Evolutionary conservation across 2,888 invertebrate species (phyloP), one percentile per base, ranked within the genome.

Genomic region (Plemyria rubiginata): DNA sequence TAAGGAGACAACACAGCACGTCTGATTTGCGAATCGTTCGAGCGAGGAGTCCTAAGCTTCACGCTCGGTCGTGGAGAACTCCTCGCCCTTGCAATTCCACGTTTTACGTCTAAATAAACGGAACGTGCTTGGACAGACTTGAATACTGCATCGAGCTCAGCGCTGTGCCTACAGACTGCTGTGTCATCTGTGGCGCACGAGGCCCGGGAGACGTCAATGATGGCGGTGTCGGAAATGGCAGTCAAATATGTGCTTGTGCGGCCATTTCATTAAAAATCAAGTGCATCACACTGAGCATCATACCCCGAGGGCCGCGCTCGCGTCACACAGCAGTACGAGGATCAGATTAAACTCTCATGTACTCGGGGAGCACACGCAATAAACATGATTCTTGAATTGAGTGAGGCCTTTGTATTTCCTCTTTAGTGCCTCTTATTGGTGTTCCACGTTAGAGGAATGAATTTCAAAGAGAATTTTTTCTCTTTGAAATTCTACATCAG

Each of bases 81-180:
- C 67, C 70, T 68, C 61, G 64, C 61, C 64, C 72, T 67, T 65
- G 67, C 60, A 54, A 74, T 74, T 69, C 62, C 63, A 56, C 62
- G 65, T 61, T 71, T 67, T 51, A 67, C 59, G 63, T 66, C 54
- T 65, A 70, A 70, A 73, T 73, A 75, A 74, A 74, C 68, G 45
- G 54, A 48, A 68, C 67, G 60, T 66, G 63, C 60, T 45, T 38
- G 16, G 54, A 51, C 57, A 62, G 32, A 52, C 54, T 7, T 50
- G 56, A 72, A 73, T 74, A 70, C 68, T 70, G 68, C 71, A 73
- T 52, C 49, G 55, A 46, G 40, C 28, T 54, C 51, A 51, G 51
- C 49, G 54, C 45, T n/a, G 16, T 16, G 51, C 51, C 29, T 28
- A 45, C 38, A 2, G 29, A 56, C 56, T 49, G 28, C n/a, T 32